These are phyloP conservation scores for Alca torda DNA, from an alignment of 2,797 vertebrate genomes.

Conservation along the genomic window DNA sequence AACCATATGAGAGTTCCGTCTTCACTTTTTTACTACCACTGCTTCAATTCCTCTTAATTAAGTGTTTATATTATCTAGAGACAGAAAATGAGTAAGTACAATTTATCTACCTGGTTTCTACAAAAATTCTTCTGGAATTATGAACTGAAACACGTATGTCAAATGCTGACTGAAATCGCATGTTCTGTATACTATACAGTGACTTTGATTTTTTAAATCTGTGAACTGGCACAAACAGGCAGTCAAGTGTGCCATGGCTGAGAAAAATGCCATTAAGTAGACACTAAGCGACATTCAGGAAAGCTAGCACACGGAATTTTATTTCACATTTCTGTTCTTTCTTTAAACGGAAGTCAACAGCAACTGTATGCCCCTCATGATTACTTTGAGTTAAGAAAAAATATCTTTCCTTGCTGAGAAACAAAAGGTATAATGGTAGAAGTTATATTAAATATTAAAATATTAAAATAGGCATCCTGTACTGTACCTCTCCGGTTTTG, in stretches of 20 bases:
- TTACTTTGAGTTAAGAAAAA: not conserved
- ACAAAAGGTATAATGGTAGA: not conserved
- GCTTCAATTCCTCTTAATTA: conserved; percentile 3
- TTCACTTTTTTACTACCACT: not conserved
- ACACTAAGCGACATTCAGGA: not conserved
- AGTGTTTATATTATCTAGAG: not conserved
- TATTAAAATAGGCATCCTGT: not conserved
- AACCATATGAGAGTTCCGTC: not conserved
- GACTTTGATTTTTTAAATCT: not conserved
- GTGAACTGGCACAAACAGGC: not conserved
- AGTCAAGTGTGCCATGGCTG: not conserved
- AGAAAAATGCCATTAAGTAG: not conserved
- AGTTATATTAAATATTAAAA: not conserved
- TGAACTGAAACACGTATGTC: not conserved
- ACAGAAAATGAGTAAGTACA: not conserved
- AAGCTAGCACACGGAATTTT: not conserved
- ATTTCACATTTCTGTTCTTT: not conserved
- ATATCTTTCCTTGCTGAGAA: not conserved
- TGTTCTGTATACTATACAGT: not conserved
- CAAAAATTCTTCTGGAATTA: not conserved
- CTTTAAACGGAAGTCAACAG: not conserved
- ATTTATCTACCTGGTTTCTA: not conserved
- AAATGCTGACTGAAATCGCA: not conserved
- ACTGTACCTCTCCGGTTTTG: not conserved
- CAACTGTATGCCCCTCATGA: not conserved